Conservation (phyloP, 2,113 vertebrate genomes). For the Laticauda colubrina region DNA sequence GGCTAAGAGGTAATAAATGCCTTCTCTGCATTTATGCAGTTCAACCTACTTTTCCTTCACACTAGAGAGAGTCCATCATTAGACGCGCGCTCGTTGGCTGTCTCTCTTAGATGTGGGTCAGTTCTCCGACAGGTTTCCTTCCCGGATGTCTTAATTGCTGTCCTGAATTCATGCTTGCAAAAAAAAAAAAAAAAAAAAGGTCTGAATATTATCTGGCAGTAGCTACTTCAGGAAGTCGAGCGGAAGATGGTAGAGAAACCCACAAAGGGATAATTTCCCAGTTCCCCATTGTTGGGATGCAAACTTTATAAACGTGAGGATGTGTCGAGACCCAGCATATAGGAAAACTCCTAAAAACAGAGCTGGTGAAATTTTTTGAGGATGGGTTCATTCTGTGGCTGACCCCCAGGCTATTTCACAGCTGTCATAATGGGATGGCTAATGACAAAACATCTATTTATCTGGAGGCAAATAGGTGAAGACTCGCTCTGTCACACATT, state of each 20-base stretch:
- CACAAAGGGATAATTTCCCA: neutral
- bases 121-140: conserved; percentile 16
- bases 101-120: conserved; percentile 20
- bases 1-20: conserved; percentile 21
- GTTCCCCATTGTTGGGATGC: neutral
- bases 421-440: neutral
- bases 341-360: neutral
- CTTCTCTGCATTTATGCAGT: conserved; percentile 19
- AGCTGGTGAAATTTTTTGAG: neutral
- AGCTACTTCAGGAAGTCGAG: neutral
- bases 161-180: conserved; percentile 24
- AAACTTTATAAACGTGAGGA: neutral
- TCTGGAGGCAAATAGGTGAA: neutral
- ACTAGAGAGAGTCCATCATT: conserved; percentile 26
- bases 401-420: neutral
- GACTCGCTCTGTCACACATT: neutral
- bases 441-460: neutral
- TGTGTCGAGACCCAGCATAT: neutral
- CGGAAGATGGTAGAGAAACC: neutral
- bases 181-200: neutral
- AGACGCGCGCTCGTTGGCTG: neutral
- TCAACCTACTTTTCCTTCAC: conserved; percentile 30
- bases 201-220: conserved; percentile 7
- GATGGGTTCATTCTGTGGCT: neutral
- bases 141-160: conserved; percentile 29